Conservation (phyloP, 2,888 invertebrate species). For the Caradrina kadenii region DNA sequence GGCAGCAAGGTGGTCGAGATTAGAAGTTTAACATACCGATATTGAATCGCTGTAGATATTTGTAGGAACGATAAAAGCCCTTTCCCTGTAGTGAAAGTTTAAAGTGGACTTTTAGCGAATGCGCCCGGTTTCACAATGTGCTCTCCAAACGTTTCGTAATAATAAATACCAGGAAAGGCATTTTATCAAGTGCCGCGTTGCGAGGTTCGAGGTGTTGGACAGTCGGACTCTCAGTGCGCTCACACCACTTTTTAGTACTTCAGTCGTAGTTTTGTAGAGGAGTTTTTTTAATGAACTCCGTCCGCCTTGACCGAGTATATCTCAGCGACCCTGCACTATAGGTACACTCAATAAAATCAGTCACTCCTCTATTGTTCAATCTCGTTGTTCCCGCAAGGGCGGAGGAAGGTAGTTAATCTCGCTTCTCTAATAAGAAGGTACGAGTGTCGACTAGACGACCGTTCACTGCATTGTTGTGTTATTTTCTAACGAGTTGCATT, state of each 20-base stretch:
- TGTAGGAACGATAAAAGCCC: slow-evolving; percentile 56
- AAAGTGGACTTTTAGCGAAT: slow-evolving; percentile 69
- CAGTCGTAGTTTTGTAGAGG: not conserved
- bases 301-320: slow-evolving; percentile 77
- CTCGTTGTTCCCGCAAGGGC: slow-evolving; percentile 69
- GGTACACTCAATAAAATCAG: slow-evolving; percentile 70
- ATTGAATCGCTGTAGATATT: slow-evolving; percentile 21
- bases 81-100: slow-evolving; percentile 73
- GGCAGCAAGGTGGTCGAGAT: slow-evolving; percentile 34
- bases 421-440: slow-evolving; percentile 73
- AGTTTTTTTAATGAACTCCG: slow-evolving; percentile 14
- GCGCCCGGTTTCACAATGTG: slow-evolving; percentile 71
- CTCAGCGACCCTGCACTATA: slow-evolving; percentile 71
- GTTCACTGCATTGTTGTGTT: slow-evolving; percentile 75
- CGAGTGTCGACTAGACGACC: slow-evolving; percentile 65
- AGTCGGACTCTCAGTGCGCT: slow-evolving; percentile 11
- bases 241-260: slow-evolving; percentile 2
- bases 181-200: slow-evolving; percentile 71
- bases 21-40: slow-evolving; percentile 28
- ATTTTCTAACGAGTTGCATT: slow-evolving; percentile 71
- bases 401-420: slow-evolving; percentile 77
- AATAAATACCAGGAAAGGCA: slow-evolving; percentile 73
- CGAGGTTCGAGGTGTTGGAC: slow-evolving; percentile 48
- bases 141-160: slow-evolving; percentile 73
- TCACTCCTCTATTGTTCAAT: slow-evolving; percentile 74